Evolutionary conservation across 2,888 invertebrate species (phyloP).

Genomic region (Epirrhoe tristata): DNA sequence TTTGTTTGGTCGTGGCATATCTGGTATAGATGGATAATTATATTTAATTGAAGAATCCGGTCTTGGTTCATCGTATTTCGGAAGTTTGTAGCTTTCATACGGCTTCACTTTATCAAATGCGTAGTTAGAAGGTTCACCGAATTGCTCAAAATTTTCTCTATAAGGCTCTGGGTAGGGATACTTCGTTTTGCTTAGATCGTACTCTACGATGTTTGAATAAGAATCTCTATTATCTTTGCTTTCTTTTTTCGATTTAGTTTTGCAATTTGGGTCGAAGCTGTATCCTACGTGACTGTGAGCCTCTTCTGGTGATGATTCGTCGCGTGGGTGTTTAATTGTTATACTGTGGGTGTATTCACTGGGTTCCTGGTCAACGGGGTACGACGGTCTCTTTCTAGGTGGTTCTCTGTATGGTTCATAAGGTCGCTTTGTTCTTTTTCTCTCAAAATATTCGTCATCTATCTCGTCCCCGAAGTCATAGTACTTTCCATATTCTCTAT

Average conservation of each 20-base stretch:
- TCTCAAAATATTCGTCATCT: slow-evolving; percentile 64
- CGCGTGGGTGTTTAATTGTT: slow-evolving; percentile 71
- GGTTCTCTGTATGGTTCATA: slow-evolving; percentile 66
- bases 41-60: slow-evolving; percentile 57
- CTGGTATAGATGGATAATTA: slow-evolving; percentile 62
- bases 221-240: slow-evolving; percentile 53
- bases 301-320: slow-evolving; percentile 60
- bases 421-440: slow-evolving; percentile 62
- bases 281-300: slow-evolving; percentile 72
- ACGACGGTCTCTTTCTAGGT: slow-evolving; percentile 63
- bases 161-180: slow-evolving; percentile 63
- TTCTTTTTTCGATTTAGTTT: slow-evolving; percentile 72
- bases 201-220: slow-evolving; percentile 61
- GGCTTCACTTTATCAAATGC: slow-evolving; percentile 70
- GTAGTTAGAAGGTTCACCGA: slow-evolving; percentile 61
- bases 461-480: slow-evolving; percentile 70
- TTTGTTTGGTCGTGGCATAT: slow-evolving; percentile 60
- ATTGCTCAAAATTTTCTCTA: slow-evolving; percentile 69
- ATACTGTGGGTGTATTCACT: slow-evolving; percentile 76
- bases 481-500: slow-evolving; percentile 70
- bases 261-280: slow-evolving; percentile 72
- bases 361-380: slow-evolving; percentile 66
- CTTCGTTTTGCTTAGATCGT: slow-evolving; percentile 63
- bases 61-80: slow-evolving; percentile 63
- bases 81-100: slow-evolving; percentile 60